A percentile compares a stretch with the other conserved stretches of the same genome.
These are phyloP conservation scores for Aegotheles bennettii DNA, from an alignment of 2,113 vertebrate genomes.

Conservation along the genomic window DNA sequence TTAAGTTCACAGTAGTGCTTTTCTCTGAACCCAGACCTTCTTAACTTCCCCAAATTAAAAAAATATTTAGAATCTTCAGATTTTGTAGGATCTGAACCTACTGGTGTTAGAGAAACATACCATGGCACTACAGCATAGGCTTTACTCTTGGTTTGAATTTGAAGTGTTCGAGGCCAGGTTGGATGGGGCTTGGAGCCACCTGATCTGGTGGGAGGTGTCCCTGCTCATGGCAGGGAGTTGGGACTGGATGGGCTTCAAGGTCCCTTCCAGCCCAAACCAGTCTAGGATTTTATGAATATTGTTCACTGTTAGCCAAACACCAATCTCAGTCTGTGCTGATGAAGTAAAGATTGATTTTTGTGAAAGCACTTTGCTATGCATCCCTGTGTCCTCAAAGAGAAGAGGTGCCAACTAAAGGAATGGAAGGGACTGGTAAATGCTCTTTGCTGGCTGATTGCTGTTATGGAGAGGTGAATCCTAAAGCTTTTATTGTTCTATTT, in stretches of 20 bases:
- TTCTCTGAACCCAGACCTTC: not conserved
- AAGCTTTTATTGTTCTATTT: not conserved
- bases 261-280: no score
- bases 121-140: not conserved
- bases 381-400: not conserved
- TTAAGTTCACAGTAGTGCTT: not conserved
- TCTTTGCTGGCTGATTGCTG: not conserved
- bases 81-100: not conserved
- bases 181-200: no score
- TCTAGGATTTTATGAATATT: not conserved
- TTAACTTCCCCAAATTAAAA: not conserved
- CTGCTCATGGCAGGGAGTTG: no score
- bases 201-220: no score
- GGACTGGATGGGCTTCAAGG: no score
- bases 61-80: not conserved
- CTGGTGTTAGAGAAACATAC: no score
- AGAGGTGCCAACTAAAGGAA: not conserved
- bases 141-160: not conserved
- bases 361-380: not conserved
- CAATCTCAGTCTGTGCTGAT: not conserved
- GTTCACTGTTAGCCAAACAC: not conserved
- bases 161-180: no score
- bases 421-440: not conserved
- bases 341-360: not conserved
- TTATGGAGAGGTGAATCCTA: not conserved